phyloP scores from a whole-genome alignment of 2,797 vertebrate species.

The Phoeniculus purpureus region DNA sequence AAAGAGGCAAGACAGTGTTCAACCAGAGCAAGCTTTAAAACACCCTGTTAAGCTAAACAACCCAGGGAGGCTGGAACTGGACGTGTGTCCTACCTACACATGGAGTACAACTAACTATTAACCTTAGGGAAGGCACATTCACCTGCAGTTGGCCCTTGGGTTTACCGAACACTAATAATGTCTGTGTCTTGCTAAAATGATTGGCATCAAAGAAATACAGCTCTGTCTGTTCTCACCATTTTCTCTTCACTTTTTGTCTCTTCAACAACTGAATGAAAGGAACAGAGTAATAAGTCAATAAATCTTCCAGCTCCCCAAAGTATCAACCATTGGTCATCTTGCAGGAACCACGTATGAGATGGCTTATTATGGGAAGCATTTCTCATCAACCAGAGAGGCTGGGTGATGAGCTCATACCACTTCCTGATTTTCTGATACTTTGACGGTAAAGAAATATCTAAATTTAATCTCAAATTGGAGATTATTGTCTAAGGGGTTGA shows the following conservation, averaged over 20 bases:
- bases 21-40: not conserved
- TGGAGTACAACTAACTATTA: not conserved
- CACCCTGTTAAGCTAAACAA: not conserved
- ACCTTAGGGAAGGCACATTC: not conserved
- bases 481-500: not conserved
- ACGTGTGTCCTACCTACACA: not conserved
- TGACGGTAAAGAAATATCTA: not conserved
- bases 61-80: not conserved
- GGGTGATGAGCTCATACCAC: not conserved
- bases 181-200: not conserved
- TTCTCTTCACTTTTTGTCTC: not conserved
- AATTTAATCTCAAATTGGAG: not conserved
- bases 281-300: not conserved
- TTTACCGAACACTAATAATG: not conserved
- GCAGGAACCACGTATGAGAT: not conserved
- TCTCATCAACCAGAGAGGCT: not conserved
- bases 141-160: not conserved
- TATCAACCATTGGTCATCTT: not conserved
- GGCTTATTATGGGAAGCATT: not conserved
- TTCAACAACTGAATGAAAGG: not conserved
- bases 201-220: not conserved
- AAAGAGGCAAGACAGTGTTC: slow-evolving; percentile 11
- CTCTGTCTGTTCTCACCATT: not conserved
- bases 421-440: not conserved
- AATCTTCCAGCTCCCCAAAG: slow-evolving; percentile 1